A percentile compares a stretch with the other conserved stretches of the same genome.
Evolutionary conservation across 2,113 vertebrate genomes (phyloP).

Genomic region (Blennius ocellaris): DNA sequence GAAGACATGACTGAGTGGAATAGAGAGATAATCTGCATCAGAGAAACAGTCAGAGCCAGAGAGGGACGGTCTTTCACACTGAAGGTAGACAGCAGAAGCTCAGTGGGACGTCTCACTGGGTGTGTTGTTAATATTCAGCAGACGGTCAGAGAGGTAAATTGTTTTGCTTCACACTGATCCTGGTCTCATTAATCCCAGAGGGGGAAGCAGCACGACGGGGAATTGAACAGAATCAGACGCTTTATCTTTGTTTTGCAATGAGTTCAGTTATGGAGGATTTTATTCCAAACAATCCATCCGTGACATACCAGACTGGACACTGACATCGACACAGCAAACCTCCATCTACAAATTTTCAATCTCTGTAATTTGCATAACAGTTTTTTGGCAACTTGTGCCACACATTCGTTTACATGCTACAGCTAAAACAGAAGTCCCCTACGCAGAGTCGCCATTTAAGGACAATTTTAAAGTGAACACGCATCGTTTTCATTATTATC

Average conservation of each 20-base stretch:
- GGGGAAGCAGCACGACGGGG: conserved; percentile 13
- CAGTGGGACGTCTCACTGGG: conserved; percentile 41
- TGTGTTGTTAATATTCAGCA: conserved; percentile 48
- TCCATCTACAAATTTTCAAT: no score
- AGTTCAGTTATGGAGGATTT: background rate
- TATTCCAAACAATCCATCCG: background rate
- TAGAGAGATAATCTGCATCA: conserved; percentile 42
- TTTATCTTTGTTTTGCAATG: conserved; percentile 16
- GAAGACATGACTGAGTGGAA: conserved; percentile 47
- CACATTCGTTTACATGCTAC: no score
- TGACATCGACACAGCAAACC: no score
- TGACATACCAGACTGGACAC: background rate
- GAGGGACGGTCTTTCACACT: conserved; percentile 24
- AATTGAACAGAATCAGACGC: background rate
- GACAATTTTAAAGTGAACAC: no score
- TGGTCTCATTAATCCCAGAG: conserved; percentile 32
- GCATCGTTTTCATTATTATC: no score
- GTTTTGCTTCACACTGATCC: conserved; percentile 57
- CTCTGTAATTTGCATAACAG: no score
- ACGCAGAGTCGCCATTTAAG: no score
- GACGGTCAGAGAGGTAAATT: conserved; percentile 34
- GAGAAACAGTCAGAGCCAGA: conserved; percentile 25
- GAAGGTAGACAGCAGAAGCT: conserved; percentile 34
- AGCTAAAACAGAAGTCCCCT: no score
- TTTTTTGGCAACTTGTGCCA: no score